Evolutionary conservation across 2,797 vertebrate species (phyloP), one percentile per base, ranked within the genome.

Genomic region (Premnoplex brunnescens): DNA sequence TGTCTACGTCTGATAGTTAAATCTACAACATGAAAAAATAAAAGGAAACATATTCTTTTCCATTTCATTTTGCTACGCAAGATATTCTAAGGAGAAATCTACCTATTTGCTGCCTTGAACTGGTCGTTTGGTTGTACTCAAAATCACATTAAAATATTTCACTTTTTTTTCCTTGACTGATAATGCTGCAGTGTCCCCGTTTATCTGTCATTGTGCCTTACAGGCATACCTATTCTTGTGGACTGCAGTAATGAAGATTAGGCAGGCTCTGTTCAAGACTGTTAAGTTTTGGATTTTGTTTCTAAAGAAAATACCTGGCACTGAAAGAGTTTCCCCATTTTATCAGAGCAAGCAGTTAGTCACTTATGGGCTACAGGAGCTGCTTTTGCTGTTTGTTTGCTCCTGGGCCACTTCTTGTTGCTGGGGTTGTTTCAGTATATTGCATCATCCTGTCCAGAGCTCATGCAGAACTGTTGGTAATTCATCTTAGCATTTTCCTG

Each of bases 381-480:
- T 85, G 36, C 24, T 91, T 95, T 78, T 81, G 24, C 58, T 66
- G 17, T 88, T 87, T 81, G 41, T 73, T 91, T 82, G 76, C 56
- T 79, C 39, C n/a, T 71, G 15, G 75, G 75, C 54, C 48, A 69
- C 63, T 66, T 91, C 20, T 62, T 5, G 3, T 76, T 67, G 24
- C 88, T 41, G 37, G 54, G 43, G 32, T 88, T 85, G 39, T 89
- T 91, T 94, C 30, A 60, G 43, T 34, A 26, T 60, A 60, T 96
- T 89, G 88, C n/a, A 95, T 92, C 89, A 83, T 88, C 80, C 62
- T 89, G 84, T 84, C 60, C 63, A 44, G 46, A 84, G 55, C 90
- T 93, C 62, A 54, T 54, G 84, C 68, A 92, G 93, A 97, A 95
- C 91, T 91, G 76, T 95, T 96, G 85, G 92, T 87, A 91, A 92